phyloP scores from a whole-genome alignment of 2,888 invertebrate genomes.

The Schizotus pectinicornis region DNA sequence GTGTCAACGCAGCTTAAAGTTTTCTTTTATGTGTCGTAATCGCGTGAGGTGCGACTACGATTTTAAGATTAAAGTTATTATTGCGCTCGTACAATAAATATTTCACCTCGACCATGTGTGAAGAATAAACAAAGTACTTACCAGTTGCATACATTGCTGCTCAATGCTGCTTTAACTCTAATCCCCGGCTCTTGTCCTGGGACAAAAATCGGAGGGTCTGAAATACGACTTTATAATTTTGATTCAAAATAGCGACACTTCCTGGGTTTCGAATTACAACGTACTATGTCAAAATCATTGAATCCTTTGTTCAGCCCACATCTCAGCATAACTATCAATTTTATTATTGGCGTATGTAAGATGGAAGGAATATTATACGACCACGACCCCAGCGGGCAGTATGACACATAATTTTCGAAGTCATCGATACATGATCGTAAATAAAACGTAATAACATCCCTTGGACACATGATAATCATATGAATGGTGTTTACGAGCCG shows the following conservation, averaged over 20 bases:
- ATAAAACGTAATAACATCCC: conserved; percentile 48
- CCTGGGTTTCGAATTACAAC: too few relatives aligned
- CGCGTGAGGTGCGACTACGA: conserved; percentile 14
- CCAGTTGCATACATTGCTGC: too few relatives aligned
- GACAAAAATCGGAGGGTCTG: too few relatives aligned
- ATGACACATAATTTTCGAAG: conserved; percentile 48
- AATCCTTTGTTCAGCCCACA: conserved; percentile 36
- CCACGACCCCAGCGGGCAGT: conserved; percentile 44
- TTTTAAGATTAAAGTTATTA: conserved; percentile 15
- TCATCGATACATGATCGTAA: conserved; percentile 48
- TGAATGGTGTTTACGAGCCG: conserved; percentile 30
- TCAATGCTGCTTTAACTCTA: too few relatives aligned
- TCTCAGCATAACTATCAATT: conserved; percentile 23
- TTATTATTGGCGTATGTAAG: conserved; percentile 27
- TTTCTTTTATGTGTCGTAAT: conserved; percentile 11
- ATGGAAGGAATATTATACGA: conserved; percentile 34
- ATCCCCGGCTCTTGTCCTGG: too few relatives aligned
- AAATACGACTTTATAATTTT: too few relatives aligned
- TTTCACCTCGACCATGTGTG: conserved; percentile 3
- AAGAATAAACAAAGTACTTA: too few relatives aligned
- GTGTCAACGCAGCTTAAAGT: conserved; percentile 18
- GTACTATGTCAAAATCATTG: background rate
- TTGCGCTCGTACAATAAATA: conserved; percentile 21
- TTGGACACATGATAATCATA: conserved; percentile 40
- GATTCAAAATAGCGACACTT: too few relatives aligned